Evolutionary conservation across 2,888 invertebrate species (phyloP), one percentile per base, ranked within the genome.

Genomic region (Listrodromus nycthemerus): DNA sequence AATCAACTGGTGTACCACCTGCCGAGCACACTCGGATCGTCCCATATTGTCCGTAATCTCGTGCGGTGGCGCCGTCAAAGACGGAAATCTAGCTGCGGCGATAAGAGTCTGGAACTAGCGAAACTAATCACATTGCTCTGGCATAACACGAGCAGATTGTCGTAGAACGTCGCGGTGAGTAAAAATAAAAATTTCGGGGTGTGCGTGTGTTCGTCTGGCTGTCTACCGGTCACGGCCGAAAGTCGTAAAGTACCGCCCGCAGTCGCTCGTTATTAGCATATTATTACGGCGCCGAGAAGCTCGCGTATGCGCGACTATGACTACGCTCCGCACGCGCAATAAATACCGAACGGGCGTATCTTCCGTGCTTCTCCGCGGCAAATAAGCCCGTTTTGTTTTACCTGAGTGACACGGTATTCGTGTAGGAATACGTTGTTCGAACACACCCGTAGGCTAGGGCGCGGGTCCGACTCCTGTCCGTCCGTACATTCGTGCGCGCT

Each of bases 211-310:
- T 52, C 19, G 24, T 16, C 52, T 37, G 41, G 52, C n/a, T 27
- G n/a, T 55, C 66, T 41, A 41, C 21, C 16, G 74, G 37, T 41
- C 63, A 74, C 52, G 70, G 70, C 71, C 82, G 86, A 85, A 67
- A 81, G 84, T 82, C 85, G 82, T 87, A 86, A 88, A 86, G 76
- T 85, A 84, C 83, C 85, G 69, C 82, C 85, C 80, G 86, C 65
- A 52, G 84, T 65, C 85, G 66, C 19, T 82, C 83, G 82, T 86
- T 87, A 89, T 89, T 87, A 88, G 87, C 86, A 84, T 87, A 84
- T 84, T 83, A 87, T 86, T 82, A 70, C 76, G 41, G 50, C 65
- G 61, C 69, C 30, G 37, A 16, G 69, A 73, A 65, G 66, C 80
- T 55, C 30, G n/a, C 37, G 21, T 63, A 41, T 21, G 61, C 41